Percentiles rank a stretch among this genome's conserved stretches.
Evolutionary conservation across 64 coral and sea anemone genomes (phyloP).

Genomic region (Porites lutea): DNA sequence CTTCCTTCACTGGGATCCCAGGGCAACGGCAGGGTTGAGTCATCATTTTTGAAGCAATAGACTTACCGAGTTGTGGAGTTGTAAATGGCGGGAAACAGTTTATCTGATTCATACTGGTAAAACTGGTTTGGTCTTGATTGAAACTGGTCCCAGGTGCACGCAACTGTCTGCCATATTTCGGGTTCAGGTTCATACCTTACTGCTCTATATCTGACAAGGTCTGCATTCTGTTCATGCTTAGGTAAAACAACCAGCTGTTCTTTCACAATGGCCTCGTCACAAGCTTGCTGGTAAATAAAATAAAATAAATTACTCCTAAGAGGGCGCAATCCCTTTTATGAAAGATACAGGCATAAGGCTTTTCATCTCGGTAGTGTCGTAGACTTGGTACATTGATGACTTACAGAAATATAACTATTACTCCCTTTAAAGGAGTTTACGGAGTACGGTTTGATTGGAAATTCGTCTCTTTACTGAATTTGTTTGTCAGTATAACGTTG

Average conservation of each 20-base stretch:
- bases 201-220: constrained; percentile 28
- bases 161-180: constrained; percentile 53
- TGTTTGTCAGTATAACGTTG: too few relatives aligned
- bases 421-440: too few relatives aligned
- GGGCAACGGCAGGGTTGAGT: too few relatives aligned
- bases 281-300: not conserved
- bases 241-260: not conserved
- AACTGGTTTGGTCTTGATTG: constrained; percentile 50
- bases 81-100: constrained; percentile 10
- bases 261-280: not conserved
- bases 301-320: too few relatives aligned
- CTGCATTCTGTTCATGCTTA: constrained; percentile 25
- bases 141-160: constrained; percentile 55
- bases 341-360: too few relatives aligned
- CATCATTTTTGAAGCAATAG: not conserved
- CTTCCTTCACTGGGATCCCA: too few relatives aligned
- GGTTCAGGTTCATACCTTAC: not conserved
- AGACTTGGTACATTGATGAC: too few relatives aligned
- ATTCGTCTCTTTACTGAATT: too few relatives aligned
- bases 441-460: too few relatives aligned
- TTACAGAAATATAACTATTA: too few relatives aligned
- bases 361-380: too few relatives aligned
- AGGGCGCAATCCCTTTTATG: too few relatives aligned
- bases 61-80: not conserved
- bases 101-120: constrained; percentile 37